A percentile compares a stretch with the other conserved stretches of the same genome.
Conservation (phyloP, 2,113 vertebrate genomes). For the Sinocyclocheilus rhinocerous region DNA sequence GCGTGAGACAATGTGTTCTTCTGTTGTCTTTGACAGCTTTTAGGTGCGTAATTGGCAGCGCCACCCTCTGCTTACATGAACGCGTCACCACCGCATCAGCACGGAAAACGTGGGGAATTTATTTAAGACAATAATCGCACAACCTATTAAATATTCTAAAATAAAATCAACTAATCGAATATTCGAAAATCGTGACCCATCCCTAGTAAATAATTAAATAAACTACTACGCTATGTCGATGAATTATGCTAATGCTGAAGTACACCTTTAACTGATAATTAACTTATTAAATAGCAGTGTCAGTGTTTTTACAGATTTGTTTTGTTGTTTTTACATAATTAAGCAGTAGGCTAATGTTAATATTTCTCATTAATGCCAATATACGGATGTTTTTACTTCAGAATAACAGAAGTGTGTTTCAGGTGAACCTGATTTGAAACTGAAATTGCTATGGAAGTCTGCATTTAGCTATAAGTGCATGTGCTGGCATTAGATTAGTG, state of each 20-base stretch:
- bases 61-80: no score
- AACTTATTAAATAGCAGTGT: neutral
- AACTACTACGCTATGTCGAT: neutral
- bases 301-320: neutral
- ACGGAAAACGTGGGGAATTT: no score
- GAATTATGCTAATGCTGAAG: neutral
- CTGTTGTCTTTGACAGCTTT: no score
- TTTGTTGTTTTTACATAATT: neutral
- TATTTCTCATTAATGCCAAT: neutral
- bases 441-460: neutral
- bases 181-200: no score
- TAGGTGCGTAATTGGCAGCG: no score
- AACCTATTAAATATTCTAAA: no score
- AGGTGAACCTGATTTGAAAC: no score
- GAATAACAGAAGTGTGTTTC: neutral
- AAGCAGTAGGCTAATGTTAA: neutral
- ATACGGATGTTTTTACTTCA: neutral
- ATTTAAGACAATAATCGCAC: no score
- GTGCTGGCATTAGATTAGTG: neutral
- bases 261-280: neutral
- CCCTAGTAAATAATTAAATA: neutral
- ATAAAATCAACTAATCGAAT: no score
- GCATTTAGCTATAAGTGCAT: neutral
- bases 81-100: no score
- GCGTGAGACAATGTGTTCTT: no score